phyloP scores from a whole-genome alignment of 1,140 invertebrate species.

The Epicauta chinensis region DNA sequence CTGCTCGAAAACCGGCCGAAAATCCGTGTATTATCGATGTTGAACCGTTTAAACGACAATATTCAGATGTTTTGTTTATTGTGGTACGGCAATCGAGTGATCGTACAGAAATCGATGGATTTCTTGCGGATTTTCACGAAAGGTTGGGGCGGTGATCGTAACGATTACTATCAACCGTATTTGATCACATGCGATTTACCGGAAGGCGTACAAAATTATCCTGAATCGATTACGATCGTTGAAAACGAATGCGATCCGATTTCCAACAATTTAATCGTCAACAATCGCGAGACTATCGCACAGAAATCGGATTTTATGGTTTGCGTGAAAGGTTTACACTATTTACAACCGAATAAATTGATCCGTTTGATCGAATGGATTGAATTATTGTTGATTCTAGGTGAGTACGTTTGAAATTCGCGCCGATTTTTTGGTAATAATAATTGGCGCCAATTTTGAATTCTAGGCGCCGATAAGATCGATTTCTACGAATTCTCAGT shows the following conservation, averaged over 20 bases:
- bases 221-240: slow-evolving; percentile 70
- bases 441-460: neutral
- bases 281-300: slow-evolving; percentile 61
- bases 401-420: neutral
- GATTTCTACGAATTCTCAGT: slow-evolving; percentile 86
- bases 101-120: slow-evolving; percentile 73
- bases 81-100: slow-evolving; percentile 75
- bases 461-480: slow-evolving; percentile 75
- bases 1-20: slow-evolving; percentile 56
- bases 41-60: slow-evolving; percentile 67
- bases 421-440: no score
- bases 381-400: slow-evolving; percentile 69
- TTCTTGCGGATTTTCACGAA: slow-evolving; percentile 81
- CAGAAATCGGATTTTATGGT: slow-evolving; percentile 78
- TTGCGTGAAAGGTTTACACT: slow-evolving; percentile 88
- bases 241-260: slow-evolving; percentile 75
- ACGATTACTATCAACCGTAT: slow-evolving; percentile 83
- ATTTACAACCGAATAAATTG: slow-evolving; percentile 80
- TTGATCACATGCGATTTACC: slow-evolving; percentile 79
- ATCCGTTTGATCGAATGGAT: slow-evolving; percentile 88
- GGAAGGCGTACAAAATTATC: slow-evolving; percentile 50
- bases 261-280: slow-evolving; percentile 75
- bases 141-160: slow-evolving; percentile 87
- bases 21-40: slow-evolving; percentile 78
- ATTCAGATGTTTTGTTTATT: slow-evolving; percentile 77